Percentiles rank a stretch among this genome's conserved stretches.
Evolutionary conservation across 2,113 vertebrate genomes (phyloP).

Genomic region (Atractosteus spatula): DNA sequence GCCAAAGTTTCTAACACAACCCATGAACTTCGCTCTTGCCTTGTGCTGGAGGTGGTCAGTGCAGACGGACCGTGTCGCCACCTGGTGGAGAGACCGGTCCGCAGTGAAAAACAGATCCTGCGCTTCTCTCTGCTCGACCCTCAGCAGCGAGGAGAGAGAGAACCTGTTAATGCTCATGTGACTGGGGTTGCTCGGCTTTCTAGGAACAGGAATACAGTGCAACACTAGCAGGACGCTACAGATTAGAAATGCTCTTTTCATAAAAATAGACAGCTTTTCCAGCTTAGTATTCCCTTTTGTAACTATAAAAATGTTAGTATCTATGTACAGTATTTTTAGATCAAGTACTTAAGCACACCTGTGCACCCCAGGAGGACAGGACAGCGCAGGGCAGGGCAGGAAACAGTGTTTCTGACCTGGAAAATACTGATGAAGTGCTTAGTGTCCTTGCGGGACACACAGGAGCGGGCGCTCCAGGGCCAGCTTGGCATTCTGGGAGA

Average conservation of each 20-base stretch:
- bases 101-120: background rate
- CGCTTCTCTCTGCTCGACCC: background rate
- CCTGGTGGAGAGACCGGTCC: background rate
- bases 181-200: background rate
- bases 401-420: background rate
- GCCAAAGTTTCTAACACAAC: slow-evolving; percentile 58
- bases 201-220: slow-evolving; percentile 18
- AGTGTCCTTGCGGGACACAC: slow-evolving; percentile 23
- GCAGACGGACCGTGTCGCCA: slow-evolving; percentile 33
- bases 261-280: slow-evolving; percentile 70
- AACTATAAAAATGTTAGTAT: slow-evolving; percentile 62
- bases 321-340: slow-evolving; percentile 63
- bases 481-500: no score
- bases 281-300: slow-evolving; percentile 55
- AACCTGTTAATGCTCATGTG: background rate
- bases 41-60: slow-evolving; percentile 44
- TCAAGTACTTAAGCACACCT: slow-evolving; percentile 47
- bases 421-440: slow-evolving; percentile 27
- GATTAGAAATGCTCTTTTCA: slow-evolving; percentile 61
- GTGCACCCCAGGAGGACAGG: background rate
- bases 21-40: slow-evolving; percentile 36
- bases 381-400: background rate
- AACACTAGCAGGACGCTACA: slow-evolving; percentile 41
- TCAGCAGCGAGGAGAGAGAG: background rate
- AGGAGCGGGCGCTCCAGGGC: no score